Evolutionary conservation across 2,888 invertebrate genomes (phyloP).

Genomic region (Idaea dimidiata): DNA sequence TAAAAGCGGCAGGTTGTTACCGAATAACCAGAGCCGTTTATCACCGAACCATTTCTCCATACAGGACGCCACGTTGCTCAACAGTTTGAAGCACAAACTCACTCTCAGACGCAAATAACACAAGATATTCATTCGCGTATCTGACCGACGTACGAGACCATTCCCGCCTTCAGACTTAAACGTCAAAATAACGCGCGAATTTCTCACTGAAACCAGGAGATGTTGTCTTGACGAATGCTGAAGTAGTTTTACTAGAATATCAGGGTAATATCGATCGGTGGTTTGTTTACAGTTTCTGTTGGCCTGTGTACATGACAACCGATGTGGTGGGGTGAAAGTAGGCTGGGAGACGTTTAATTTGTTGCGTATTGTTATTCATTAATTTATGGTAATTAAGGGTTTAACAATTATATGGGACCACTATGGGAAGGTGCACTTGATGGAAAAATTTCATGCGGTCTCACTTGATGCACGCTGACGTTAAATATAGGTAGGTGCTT

Average conservation of each 20-base stretch:
- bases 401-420: too few species aligned
- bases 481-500: too few species aligned
- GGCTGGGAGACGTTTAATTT: constrained; percentile 34
- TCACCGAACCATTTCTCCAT: constrained; percentile 97
- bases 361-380: background rate
- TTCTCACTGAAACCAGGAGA: constrained; percentile 11
- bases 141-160: constrained; percentile 44
- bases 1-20: constrained; percentile 91
- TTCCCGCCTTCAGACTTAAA: constrained; percentile 54
- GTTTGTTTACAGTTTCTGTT: constrained; percentile 76
- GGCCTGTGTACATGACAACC: constrained; percentile 79
- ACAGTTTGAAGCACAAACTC: constrained; percentile 61
- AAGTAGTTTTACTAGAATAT: constrained; percentile 57
- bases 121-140: constrained; percentile 67
- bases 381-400: too few species aligned
- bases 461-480: too few species aligned
- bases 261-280: constrained; percentile 67
- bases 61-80: constrained; percentile 79
- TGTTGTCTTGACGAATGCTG: constrained; percentile 51
- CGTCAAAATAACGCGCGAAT: constrained; percentile 41
- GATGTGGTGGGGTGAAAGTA: constrained; percentile 51
- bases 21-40: constrained; percentile 94
- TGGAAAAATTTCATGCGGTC: too few species aligned
- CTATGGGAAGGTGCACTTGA: too few species aligned
- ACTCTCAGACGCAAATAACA: constrained; percentile 33